These are phyloP conservation scores for Rhagium mordax DNA, from an alignment of 2,888 invertebrate genomes.

Conservation along the genomic window DNA sequence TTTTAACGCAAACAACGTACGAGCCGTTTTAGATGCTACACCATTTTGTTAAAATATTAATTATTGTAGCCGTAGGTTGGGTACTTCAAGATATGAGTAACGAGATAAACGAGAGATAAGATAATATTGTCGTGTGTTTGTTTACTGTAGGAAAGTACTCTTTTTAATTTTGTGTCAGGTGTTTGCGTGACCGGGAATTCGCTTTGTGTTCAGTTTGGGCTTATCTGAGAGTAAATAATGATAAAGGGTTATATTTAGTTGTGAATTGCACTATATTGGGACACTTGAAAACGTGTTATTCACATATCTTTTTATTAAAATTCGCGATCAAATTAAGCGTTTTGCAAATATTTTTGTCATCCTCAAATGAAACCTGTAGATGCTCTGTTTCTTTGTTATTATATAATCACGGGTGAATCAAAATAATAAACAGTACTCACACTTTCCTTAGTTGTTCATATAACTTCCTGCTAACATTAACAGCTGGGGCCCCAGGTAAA, in stretches of 20 bases:
- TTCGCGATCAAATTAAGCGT: no score
- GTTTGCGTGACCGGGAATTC: not conserved
- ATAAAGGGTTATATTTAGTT: not conserved
- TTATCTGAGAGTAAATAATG: not conserved
- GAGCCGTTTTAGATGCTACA: not conserved
- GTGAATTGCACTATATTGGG: not conserved
- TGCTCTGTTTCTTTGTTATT: no score
- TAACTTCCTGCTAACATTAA: no score
- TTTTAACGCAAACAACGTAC: not conserved
- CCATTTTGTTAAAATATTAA: not conserved
- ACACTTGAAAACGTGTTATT: no score
- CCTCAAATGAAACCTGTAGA: no score
- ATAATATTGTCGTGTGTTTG: slow-evolving; percentile 1
- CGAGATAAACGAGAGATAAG: slow-evolving; percentile 8
- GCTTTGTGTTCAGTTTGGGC: not conserved
- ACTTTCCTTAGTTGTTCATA: no score
- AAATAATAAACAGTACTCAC: no score
- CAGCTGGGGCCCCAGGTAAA: no score
- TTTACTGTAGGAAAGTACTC: slow-evolving; percentile 11
- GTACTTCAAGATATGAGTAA: slow-evolving; percentile 10
- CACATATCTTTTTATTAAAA: no score
- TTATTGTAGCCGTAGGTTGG: not conserved
- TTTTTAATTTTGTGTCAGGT: not conserved
- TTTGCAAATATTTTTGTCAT: no score
- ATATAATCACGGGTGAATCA: no score